Evolutionary conservation across 2,113 vertebrate species (phyloP), one percentile per base, ranked within the genome.

Genomic region (Lepisosteus oculatus): DNA sequence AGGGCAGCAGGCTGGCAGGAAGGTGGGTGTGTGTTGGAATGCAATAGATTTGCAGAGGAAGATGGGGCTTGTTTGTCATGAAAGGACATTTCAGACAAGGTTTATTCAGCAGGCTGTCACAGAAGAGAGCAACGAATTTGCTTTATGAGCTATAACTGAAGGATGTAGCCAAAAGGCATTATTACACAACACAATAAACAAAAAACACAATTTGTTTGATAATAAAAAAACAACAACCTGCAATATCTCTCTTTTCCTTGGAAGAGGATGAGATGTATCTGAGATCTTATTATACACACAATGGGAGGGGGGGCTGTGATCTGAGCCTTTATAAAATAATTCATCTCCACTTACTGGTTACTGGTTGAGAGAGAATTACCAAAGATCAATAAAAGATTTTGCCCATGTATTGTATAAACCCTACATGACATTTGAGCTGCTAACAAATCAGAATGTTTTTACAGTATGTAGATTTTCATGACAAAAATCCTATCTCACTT

Each of bases 171-270:
- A 65, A 68, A 68, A 61, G 72, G 56, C 72, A 62, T 67, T 73
- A 73, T 73, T 68, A 68, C 45, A 61, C 65, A 73, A 68, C 72
- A 61, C 67, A 67, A 68, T 67, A 72, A 66, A 66, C 65, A 72
- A 65, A 69, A 66, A 42, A 6, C 47, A 51, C 44, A 68, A 67
- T 51, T 51, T 51, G 47, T 51, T 51, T 51, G 45, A 73, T 3
- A 42, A 56, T 44, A 62, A 11, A 41, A 67, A 29, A 51, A 54
- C 66, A 72, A 57, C 17, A 54, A 61, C 57, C 56, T 68, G 55
- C 72, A 9, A 61, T 73, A 29, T 8, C 71, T 43, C 11, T 56
- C 47, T 55, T 73, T 62, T 43, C 56, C 67, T 56, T 68, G 56
- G 43, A 47, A 61, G 57, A 73, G 51, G 55, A 73, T 73, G 56